Conservation (phyloP, 1,140 invertebrate genomes). For the Vanessa tameamea region DNA sequence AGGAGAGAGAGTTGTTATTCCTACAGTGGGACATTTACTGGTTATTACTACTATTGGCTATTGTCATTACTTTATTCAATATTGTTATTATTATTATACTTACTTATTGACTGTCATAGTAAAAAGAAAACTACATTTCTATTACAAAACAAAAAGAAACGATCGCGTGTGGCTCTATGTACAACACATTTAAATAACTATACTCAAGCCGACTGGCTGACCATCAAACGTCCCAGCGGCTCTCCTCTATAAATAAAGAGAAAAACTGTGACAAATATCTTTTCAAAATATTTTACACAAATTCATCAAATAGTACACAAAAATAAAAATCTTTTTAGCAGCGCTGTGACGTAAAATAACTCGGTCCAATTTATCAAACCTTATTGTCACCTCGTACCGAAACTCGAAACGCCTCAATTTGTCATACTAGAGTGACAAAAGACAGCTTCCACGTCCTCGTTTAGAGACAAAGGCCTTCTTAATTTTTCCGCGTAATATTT, state of each 20-base stretch:
- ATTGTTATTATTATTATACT: no score
- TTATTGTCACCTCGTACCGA: slow-evolving; percentile 31
- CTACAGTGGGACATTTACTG: no score
- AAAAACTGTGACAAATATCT: not conserved
- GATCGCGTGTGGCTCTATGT: no score
- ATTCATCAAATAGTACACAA: not conserved
- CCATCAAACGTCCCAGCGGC: no score
- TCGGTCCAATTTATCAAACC: slow-evolving; percentile 34
- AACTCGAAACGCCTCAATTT: slow-evolving; percentile 33
- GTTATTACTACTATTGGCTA: no score
- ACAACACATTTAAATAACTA: no score
- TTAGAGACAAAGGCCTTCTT: slow-evolving; percentile 14
- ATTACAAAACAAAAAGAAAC: no score
- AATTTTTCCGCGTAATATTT: slow-evolving; percentile 24
- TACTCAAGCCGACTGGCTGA: no score
- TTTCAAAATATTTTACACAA: not conserved
- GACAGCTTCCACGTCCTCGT: slow-evolving; percentile 17
- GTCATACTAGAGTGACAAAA: slow-evolving; percentile 36
- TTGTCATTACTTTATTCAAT: no score
- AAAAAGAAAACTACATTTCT: no score
- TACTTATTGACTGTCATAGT: no score
- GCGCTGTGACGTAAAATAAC: not conserved
- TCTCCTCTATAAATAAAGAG: not conserved
- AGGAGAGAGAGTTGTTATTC: no score
- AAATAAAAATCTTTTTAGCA: slow-evolving; percentile 12